phyloP scores from a whole-genome alignment of 2,797 vertebrate species.

The Arrhamphus sclerolepis region DNA sequence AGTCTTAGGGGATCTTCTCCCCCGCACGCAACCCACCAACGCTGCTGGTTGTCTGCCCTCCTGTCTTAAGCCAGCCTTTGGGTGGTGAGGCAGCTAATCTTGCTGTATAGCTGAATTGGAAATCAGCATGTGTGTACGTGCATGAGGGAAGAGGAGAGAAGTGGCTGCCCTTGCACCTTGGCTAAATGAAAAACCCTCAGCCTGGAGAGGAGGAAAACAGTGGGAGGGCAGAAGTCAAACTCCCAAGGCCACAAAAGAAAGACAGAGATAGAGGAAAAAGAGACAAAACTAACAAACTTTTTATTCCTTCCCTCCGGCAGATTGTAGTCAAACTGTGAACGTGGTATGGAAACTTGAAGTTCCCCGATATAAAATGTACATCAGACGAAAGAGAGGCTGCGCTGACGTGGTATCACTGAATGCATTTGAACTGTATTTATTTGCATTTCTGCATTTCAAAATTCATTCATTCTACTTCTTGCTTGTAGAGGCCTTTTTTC shows the following conservation, averaged over 20 bases:
- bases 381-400: slow-evolving; percentile 19
- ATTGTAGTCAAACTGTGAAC: slow-evolving; percentile 65
- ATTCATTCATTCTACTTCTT: too few species aligned
- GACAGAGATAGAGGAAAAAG: slow-evolving; percentile 32
- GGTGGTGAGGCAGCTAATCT: slow-evolving; percentile 70
- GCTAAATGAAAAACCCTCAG: slow-evolving; percentile 80
- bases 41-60: slow-evolving; percentile 62
- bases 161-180: slow-evolving; percentile 80
- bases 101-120: slow-evolving; percentile 65
- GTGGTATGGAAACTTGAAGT: slow-evolving; percentile 58
- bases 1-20: slow-evolving; percentile 67
- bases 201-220: slow-evolving; percentile 71
- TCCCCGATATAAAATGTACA: slow-evolving; percentile 62
- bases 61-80: slow-evolving; percentile 73
- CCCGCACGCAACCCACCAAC: slow-evolving; percentile 72
- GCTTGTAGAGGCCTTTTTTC: too few species aligned
- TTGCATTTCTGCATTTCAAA: too few species aligned
- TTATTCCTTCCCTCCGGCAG: slow-evolving; percentile 58
- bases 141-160: slow-evolving; percentile 61
- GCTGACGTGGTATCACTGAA: slow-evolving; percentile 28
- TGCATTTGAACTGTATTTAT: not conserved
- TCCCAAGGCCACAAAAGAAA: slow-evolving; percentile 62
- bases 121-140: slow-evolving; percentile 61
- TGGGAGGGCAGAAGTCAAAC: slow-evolving; percentile 82
- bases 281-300: slow-evolving; percentile 69